A percentile compares a stretch with the other conserved stretches of the same genome.
These are phyloP conservation scores for Cotesia congregata DNA, from an alignment of 2,888 invertebrate genomes.

Conservation along the genomic window DNA sequence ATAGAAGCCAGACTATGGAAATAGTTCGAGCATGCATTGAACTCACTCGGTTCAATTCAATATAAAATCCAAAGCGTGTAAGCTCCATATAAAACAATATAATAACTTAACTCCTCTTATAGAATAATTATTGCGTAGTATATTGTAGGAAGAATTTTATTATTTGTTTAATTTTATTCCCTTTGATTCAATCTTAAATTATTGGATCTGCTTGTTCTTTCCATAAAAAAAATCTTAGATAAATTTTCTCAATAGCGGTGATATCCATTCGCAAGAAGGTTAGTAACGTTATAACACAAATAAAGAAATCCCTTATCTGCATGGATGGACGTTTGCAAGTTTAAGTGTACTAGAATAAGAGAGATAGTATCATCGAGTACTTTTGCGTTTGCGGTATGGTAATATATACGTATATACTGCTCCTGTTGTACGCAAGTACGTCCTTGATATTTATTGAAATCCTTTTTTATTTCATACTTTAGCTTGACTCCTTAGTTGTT, in stretches of 20 bases:
- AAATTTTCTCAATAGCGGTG: background rate
- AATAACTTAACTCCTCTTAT: background rate
- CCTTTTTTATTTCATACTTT: conserved; percentile 31
- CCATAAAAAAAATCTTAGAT: background rate
- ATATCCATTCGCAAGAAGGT: conserved; percentile 17
- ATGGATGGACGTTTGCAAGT: conserved; percentile 19
- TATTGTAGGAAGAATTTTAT: background rate
- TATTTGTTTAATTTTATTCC: background rate
- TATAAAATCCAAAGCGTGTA: background rate
- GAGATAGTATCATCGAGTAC: conserved; percentile 35
- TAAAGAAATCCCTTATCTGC: conserved; percentile 28
- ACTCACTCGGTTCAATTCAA: conserved; percentile 17
- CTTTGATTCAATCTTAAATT: conserved; percentile 9
- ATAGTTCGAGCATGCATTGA: conserved; percentile 18
- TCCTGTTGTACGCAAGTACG: conserved; percentile 53
- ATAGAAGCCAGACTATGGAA: background rate
- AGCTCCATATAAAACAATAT: background rate
- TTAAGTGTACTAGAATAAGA: conserved; percentile 36
- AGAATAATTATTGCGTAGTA: background rate
- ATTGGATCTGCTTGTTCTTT: background rate
- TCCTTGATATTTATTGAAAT: conserved; percentile 56
- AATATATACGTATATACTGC: conserved; percentile 41
- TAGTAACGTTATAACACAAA: background rate
- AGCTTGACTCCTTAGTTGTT: conserved; percentile 49
- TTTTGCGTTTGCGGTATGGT: conserved; percentile 1